Conservation (phyloP, 2,113 vertebrate species). For the human region DNA sequence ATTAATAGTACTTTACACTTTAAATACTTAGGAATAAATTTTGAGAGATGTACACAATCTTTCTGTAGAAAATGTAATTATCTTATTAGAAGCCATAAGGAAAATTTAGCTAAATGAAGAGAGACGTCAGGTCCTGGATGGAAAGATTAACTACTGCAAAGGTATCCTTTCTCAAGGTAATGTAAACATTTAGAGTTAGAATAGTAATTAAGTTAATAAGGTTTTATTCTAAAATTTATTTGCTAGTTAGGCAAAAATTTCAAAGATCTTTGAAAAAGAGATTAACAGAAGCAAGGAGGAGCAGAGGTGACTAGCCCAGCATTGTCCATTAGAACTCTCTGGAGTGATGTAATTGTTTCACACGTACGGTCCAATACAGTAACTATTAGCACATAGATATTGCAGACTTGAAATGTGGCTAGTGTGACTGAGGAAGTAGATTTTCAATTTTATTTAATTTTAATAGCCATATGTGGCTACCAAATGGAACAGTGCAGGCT, state of each 20-base stretch:
- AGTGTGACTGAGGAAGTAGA: neutral
- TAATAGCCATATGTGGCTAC: neutral
- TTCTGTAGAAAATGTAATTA: neutral
- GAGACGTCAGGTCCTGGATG: neutral
- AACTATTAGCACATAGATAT: neutral
- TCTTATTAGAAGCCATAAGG: neutral
- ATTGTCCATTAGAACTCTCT: neutral
- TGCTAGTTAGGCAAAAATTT: neutral
- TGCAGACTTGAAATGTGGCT: neutral
- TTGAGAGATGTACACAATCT: neutral
- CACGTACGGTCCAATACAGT: accelerated
- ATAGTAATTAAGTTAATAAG: neutral
- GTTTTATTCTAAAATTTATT: neutral
- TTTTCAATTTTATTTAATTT: constrained; percentile 17
- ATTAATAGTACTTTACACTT: neutral
- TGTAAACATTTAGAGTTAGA: constrained; percentile 19
- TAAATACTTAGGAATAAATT: constrained; percentile 1
- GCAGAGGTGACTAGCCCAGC: neutral
- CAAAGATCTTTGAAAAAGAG: neutral
- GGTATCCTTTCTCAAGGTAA: neutral
- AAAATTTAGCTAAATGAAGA: neutral
- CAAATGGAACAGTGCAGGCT: neutral
- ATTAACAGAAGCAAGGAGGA: neutral
- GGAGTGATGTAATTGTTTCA: neutral
- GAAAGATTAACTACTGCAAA: neutral